Base-by-base conservation (phyloP, 2,888 invertebrate species). In the Xiphydria camelus region DNA sequence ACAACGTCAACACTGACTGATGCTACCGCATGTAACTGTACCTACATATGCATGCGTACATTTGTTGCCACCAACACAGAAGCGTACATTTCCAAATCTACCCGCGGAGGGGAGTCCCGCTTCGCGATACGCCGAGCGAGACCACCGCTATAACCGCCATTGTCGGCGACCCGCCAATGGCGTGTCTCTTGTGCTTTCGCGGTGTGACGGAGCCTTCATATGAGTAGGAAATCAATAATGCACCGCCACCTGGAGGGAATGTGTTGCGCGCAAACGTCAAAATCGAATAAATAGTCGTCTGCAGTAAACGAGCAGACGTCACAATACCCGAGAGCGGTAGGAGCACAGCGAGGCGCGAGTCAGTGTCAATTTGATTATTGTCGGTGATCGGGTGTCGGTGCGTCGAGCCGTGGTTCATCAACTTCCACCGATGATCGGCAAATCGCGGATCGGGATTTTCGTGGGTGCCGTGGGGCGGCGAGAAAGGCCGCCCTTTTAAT, bases 401-500 rank as follows among this genome's bases (percentile, higher is more conserved):
- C 17, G 18, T 18, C 6, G 15, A 25, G 7, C 29, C 25, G 49
- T 41, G 19, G 31, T 34, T 44, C 47, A 43, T 38, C 53, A 15
- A 34, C 17, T 7, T 15, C 18, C 32, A 45, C 45, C 45, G 45
- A 45, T 45, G 45, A 32, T 32, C 34, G 40, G 22, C 14, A 41
- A 34, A 40, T 40, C 40, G 10, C 19, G 34, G 7, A 17, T 33
- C 38, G 41, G 41, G 34, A 62, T 61, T 60, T 53, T 54, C 57
- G 59, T 59, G 64, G 64, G 64, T 66, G 70, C 65, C 70, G 65
- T 56, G 59, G 61, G 66, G 67, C 67, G 70, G 68, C 69, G 68
- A 63, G 64, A 67, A 57, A 62, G 63, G 60, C 66, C 68, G 61
- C 67, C 69, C 59, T 67, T 71, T 68, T 70, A 69, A 70, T 70